Evolutionary conservation across 2,797 vertebrate genomes (phyloP), one percentile per base, ranked within the genome.

Genomic region (Paguma larvata): DNA sequence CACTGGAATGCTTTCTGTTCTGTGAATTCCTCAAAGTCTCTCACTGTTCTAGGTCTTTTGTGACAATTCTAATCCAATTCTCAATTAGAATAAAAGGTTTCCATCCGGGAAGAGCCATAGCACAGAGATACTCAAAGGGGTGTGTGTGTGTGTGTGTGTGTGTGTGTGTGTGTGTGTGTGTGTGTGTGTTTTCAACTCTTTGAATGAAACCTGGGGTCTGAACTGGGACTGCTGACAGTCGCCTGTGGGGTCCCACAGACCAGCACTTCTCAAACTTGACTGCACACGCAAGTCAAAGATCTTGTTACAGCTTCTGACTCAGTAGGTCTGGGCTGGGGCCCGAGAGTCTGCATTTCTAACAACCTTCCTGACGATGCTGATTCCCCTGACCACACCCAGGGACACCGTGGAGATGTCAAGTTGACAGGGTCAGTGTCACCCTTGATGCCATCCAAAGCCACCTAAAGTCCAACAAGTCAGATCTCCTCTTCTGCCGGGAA

Each of bases 11-110:
- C 90, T 32, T 67, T 84, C 53, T 56, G 46, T 21, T 75, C 67
- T 85, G 2, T 16, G 75, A 78, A 92, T 92, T 86, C 88, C 65
- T 84, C 88, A 78, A 72, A 87, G 44, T 73, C 16, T 6, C 56
- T 89, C 44, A 30, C 73, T 19, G 62, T 85, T 83, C 46, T 62
- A 91, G 56, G 48, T 82, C 27, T 70, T 94, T 80, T 51, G 14
- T 67, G 78, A 72, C 62, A 94, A 88, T 90, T 70, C 41, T 16
- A 97, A 77, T n/a, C 59, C 10, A 77, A 59, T 23, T 70, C n/a
- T n/a, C 94, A 68, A 73, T 38, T 15, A 91, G 72, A 91, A 87
- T 41, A n/a, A 90, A 77, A 68, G 25, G 75, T 90, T 87, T 95
- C 53, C 34, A 65, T 46, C 8, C 16, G 9, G 32, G 23, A 82